phyloP scores from a whole-genome alignment of 1,140 invertebrate species.

The Sarcophaga peregrina region DNA sequence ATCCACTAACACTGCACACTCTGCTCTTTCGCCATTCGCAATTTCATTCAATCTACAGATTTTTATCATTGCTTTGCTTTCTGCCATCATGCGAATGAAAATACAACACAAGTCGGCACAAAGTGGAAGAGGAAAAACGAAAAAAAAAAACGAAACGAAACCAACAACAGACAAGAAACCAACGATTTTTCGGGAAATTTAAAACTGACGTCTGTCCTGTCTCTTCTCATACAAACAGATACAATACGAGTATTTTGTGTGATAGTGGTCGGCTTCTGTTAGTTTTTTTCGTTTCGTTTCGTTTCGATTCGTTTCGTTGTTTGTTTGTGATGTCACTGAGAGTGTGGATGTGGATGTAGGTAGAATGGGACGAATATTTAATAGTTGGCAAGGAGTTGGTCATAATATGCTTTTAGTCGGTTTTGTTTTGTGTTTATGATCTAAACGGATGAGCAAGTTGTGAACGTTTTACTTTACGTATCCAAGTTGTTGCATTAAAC shows the following conservation, averaged over 20 bases:
- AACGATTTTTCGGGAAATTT: constrained; percentile 6
- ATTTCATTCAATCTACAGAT: constrained; percentile 9
- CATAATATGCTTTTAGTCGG: neutral
- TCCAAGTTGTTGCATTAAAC: neutral
- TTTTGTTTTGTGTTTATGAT: constrained; percentile 17
- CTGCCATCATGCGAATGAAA: neutral
- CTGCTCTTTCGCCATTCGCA: neutral
- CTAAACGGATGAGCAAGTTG: neutral
- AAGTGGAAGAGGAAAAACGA: neutral
- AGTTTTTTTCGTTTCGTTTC: too few species aligned
- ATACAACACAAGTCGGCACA: neutral
- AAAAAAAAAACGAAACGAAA: too few species aligned
- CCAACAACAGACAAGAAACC: neutral
- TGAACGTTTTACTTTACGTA: constrained; percentile 6
- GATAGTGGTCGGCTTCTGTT: too few species aligned
- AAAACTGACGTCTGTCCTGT: neutral
- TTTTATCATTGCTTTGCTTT: constrained; percentile 15
- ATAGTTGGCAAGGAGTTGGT: neutral
- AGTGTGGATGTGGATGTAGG: neutral
- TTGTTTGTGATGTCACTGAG: neutral
- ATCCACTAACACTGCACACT: neutral
- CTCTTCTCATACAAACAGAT: too few species aligned
- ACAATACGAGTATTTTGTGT: too few species aligned
- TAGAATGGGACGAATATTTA: too few species aligned
- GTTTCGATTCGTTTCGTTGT: too few species aligned